Percentiles rank a stretch among this genome's conserved stretches.
Evolutionary conservation across 1,140 invertebrate species (phyloP).

Genomic region (Pseudomyrmex cubaensis): DNA sequence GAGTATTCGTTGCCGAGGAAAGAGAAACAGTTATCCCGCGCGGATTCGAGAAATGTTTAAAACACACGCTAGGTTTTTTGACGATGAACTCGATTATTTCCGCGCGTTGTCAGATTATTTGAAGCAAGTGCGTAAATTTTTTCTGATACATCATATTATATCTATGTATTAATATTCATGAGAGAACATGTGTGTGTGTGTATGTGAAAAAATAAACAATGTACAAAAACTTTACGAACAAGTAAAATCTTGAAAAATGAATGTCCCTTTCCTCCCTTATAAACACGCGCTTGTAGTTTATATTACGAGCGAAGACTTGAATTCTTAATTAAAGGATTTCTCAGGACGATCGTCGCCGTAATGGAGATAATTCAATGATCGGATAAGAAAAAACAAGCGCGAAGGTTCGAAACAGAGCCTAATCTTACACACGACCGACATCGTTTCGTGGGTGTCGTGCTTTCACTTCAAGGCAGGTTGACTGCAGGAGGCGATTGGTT

Average conservation of each 20-base stretch:
- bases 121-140: background rate
- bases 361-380: conserved; percentile 47
- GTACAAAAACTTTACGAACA: background rate
- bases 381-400: background rate
- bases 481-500: conserved; percentile 82
- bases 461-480: conserved; percentile 78
- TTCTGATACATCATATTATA: background rate
- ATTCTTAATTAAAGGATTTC: conserved; percentile 24
- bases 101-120: conserved; percentile 13
- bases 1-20: conserved; percentile 52
- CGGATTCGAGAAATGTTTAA: conserved; percentile 36
- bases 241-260: conserved; percentile 14
- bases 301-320: conserved; percentile 19
- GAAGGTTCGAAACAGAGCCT: conserved; percentile 74
- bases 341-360: conserved; percentile 22
- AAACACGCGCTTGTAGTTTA: background rate
- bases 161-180: background rate
- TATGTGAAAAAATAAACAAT: background rate
- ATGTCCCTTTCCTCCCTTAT: no score
- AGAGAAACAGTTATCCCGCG: conserved; percentile 57
- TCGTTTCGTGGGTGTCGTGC: conserved; percentile 82
- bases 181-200: background rate
- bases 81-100: background rate
- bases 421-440: conserved; percentile 77
- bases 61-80: conserved; percentile 4